Conservation (phyloP, 1,140 invertebrate species). For the Lepidotrigona ventralis region DNA sequence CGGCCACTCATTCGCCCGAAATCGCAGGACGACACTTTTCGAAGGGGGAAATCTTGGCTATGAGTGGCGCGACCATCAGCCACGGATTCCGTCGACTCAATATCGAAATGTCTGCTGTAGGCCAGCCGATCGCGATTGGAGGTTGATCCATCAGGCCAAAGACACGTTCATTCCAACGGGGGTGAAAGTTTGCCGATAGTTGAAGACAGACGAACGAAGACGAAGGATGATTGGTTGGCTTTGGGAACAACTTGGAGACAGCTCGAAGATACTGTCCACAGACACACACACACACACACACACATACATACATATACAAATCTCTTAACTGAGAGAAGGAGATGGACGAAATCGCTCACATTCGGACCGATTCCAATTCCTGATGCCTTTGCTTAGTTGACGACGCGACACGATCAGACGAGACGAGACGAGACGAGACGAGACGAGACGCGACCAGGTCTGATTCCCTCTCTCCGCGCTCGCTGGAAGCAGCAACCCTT, state of each 20-base stretch:
- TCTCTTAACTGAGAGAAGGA: background rate
- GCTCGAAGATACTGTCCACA: conserved; percentile 30
- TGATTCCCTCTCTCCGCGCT: background rate
- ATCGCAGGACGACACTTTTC: background rate
- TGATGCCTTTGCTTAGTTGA: conserved; percentile 25
- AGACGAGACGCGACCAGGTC: background rate
- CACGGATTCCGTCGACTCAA: conserved; percentile 26
- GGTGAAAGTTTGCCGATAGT: conserved; percentile 57
- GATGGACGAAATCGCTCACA: conserved; percentile 38
- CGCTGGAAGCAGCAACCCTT: conserved; percentile 22
- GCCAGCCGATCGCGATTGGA: conserved; percentile 41
- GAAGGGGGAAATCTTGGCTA: background rate
- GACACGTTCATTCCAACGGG: conserved; percentile 42
- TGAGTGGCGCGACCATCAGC: background rate
- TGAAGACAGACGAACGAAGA: conserved; percentile 53
- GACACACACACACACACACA: background rate
- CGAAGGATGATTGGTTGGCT: conserved; percentile 58
- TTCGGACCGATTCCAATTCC: conserved; percentile 56
- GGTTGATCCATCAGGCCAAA: conserved; percentile 57
- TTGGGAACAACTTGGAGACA: conserved; percentile 30
- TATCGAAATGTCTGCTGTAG: conserved; percentile 47
- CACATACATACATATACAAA: background rate
- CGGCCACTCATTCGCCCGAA: background rate
- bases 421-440: background rate
- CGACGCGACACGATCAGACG: background rate